Evolutionary conservation across 2,888 invertebrate genomes (phyloP).

Genomic region (Platerodrilus igneus): DNA sequence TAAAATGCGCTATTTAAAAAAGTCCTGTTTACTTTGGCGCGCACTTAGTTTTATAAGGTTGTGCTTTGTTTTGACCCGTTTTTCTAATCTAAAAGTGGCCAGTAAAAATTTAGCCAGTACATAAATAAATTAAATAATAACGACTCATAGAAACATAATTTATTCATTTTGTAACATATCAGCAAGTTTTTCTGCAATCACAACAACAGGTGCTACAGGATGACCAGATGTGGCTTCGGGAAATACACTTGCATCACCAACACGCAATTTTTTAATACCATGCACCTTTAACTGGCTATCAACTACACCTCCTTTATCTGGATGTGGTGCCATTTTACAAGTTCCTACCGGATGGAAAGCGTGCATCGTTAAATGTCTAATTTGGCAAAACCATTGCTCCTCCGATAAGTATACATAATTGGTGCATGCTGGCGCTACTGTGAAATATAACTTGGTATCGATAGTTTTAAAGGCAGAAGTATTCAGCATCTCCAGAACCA

Average conservation of each 20-base stretch:
- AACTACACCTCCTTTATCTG: conserved; percentile 19
- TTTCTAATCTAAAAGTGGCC: too few relatives aligned
- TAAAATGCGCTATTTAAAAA: too few relatives aligned
- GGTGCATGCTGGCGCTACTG: conserved; percentile 21
- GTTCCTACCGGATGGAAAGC: conserved; percentile 26
- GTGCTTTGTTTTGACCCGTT: too few relatives aligned
- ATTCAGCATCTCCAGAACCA: conserved; percentile 24
- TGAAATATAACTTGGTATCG: conserved; percentile 50
- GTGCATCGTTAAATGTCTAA: conserved; percentile 20
- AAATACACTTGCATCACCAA: conserved; percentile 67
- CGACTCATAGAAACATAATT: too few relatives aligned
- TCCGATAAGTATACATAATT: conserved; percentile 16
- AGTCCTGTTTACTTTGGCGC: too few relatives aligned
- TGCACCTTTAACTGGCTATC: conserved; percentile 50
- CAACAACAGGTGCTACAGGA: conserved; percentile 63
- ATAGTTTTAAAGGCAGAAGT: conserved; percentile 57
- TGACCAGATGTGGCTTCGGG: conserved; percentile 61
- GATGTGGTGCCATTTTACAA: conserved; percentile 26
- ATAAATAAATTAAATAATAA: too few relatives aligned
- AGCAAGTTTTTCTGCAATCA: conserved; percentile 63
- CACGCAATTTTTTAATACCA: conserved; percentile 60
- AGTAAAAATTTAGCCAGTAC: too few relatives aligned
- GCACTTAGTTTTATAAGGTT: too few relatives aligned
- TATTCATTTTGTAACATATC: too few relatives aligned
- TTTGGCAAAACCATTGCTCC: conserved; percentile 29